Base-by-base conservation (phyloP, 2,113 vertebrate genomes). In the Dolichallabes microphthalmus region DNA sequence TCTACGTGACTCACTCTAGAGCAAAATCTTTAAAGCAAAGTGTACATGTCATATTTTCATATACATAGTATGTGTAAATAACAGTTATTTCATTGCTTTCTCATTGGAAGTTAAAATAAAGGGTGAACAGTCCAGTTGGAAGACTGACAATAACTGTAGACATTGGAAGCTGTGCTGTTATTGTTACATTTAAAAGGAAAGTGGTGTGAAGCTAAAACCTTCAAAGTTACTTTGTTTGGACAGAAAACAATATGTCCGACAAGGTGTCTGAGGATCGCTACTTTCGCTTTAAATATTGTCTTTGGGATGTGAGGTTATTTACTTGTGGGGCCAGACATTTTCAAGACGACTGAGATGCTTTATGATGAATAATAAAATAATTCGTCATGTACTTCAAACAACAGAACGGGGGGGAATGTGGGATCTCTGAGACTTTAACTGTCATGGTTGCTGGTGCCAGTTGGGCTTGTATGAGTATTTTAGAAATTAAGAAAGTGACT, bases 231-330 rank as follows among this genome's bases (percentile, higher is more conserved):
- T 25, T 55, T 58, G 63, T 75, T 81, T 82, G 19, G n/a, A 57
- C 35, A 86, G 57, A 81, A 83, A 88, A 74, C 39, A 50, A 45
- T 1, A 32, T 86, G 39, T 86, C 76, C 58, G 50, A 19, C 45
- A 58, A 77, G 68, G 55, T 35, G 74, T 82, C 58, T 76, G 57
- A 77, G 77, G 66, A 68, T 76, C 50, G 27, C 58, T 32, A 12
- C 22, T 50, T 52, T 74, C 45, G 73, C 19, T 85, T 87, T 1
- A 35, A 35, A 35, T 35, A 35, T 35, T 79, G 57, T 73, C 71
- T 76, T 86, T 77, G 50, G 61, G n/a, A 69, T 63, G 32, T 64
- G 10, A 4, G 80, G 84, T 88, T 90, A 60, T 88, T 88, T 88
- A 87, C 82, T 53, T 85, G 86, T 55, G 71, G 32, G 86, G 53